Evolutionary conservation across 2,113 vertebrate genomes (phyloP).

Genomic region (Vulpes vulpes): DNA sequence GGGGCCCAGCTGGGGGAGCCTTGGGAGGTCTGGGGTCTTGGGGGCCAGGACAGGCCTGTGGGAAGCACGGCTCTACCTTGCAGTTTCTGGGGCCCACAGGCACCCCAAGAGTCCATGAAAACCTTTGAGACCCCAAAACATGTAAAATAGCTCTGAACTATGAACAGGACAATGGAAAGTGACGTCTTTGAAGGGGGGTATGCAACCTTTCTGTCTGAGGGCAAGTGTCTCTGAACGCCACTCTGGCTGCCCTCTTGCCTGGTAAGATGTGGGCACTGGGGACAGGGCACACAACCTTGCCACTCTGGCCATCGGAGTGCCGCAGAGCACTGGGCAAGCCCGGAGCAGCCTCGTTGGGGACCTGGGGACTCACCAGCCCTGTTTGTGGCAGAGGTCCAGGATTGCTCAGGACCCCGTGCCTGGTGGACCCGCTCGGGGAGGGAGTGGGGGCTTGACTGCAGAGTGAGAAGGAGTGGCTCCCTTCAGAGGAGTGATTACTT

Average conservation of each 20-base stretch:
- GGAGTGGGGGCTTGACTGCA: background rate
- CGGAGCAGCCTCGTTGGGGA: background rate
- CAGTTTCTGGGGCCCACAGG: background rate
- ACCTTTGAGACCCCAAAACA: background rate
- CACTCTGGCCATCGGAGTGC: background rate
- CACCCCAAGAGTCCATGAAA: background rate
- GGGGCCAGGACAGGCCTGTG: background rate
- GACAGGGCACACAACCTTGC: background rate
- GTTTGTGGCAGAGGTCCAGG: background rate
- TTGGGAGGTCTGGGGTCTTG: rapidly evolving
- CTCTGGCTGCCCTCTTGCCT: rapidly evolving
- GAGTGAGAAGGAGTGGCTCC: too few relatives aligned
- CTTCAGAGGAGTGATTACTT: rapidly evolving
- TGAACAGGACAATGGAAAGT: too few relatives aligned
- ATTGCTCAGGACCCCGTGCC: background rate
- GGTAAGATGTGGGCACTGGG: rapidly evolving
- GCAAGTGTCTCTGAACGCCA: rapidly evolving
- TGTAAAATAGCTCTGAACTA: background rate
- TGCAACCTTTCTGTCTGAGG: background rate
- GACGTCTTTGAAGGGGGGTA: background rate
- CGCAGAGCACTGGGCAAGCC: background rate
- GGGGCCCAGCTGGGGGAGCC: background rate
- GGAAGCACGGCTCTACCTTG: background rate
- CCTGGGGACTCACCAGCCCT: too few relatives aligned
- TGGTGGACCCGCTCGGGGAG: background rate